Evolutionary conservation across 2,113 vertebrate species (phyloP), one percentile per base, ranked within the genome.

Genomic region (Eublepharis macularius): DNA sequence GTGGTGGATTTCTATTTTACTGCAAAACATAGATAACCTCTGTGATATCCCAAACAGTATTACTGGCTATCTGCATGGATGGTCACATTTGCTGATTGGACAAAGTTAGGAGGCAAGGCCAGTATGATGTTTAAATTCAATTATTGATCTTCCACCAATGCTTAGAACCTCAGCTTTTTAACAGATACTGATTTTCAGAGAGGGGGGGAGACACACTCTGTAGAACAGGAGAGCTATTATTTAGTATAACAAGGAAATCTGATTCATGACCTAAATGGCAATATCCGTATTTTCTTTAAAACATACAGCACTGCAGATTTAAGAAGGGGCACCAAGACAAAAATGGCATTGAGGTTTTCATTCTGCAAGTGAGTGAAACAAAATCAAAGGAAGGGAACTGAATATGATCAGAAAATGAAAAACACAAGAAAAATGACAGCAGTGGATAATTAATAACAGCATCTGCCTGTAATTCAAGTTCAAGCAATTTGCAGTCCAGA

Each of bases 231-330:
- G 13, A 26, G 75, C 47, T 85, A 54, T 79, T 88, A 87, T 87
- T 72, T 76, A 75, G 14, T 24, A 43, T 14, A 21, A 75, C 57
- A 81, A 6, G 1, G 0, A 12, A 74, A 54, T 49, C 17, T 63
- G 10, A 14, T 82, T 2, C 2, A 45, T 26, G 60, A 66, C 70
- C 7, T 81, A 85, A 91, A 87, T 80, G 51, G 4, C 9, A 80
- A 32, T 32, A 47, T 39, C 78, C 65, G 63, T 74, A 63, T 32
- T 49, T 14, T 82, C 36, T 83, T 81, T 75, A 89, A 88, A 83
- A 1, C 26, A 60, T 32, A 76, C 66, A 3, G 74, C 81, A 10
- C 29, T 76, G 21, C 9, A 89, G 39, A 83, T 43, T 86, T 84
- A 66, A 80, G n/a, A 81, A 69, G 78, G 83, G 1, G 4, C 7